Evolutionary conservation across 2,113 vertebrate species (phyloP), one percentile per base, ranked within the genome.

Genomic region (Equus quagga): DNA sequence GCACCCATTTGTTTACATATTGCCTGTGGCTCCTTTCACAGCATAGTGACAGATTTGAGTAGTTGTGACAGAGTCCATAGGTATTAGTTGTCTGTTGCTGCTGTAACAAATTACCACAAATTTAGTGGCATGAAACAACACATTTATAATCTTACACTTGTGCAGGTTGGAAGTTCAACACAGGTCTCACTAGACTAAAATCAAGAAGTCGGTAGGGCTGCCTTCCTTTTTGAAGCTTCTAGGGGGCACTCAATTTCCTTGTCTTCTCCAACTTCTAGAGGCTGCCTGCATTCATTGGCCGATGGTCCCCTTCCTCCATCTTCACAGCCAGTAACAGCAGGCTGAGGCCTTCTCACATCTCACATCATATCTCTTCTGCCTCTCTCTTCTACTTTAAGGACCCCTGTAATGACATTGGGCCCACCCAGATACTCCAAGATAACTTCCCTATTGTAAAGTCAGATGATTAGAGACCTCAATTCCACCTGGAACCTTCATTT

Each of bases 91-190:
- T 91, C 62, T 87, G 21, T 72, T 84, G 58, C 26, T 60, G 11
- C 28, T 82, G 13, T 72, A 76, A 95, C n/a, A 92, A 92, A 19
- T 85, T 24, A 67, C 10, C 7, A 91, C 41, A 46, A 70, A 72
- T 9, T 51, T 28, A 28, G 17, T 89, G 78, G 5, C 28, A 70
- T 79, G 81, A 79, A 92, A 70, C 46, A 93, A 56, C 8, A 81
- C 2, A 15, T 70, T 76, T n/a, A 93, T 90, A 58, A 58, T 19
- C 28, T 89, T 84, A 89, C 2, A 86, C 8, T 86, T 79, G 17
- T 64, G 3, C 49, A 86, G 8, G 11, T 84, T 89, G 12, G 4
- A 81, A 89, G 10, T 36, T 56, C 44, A 46, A 51, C 15, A 49
- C 5, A 81, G 67, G 21, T 80, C 36, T 70, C 67, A 44, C 10